Percentiles rank a stretch among this genome's conserved stretches.
Evolutionary conservation across 1,140 invertebrate genomes (phyloP).

Genomic region (Hyles euphorbiae): DNA sequence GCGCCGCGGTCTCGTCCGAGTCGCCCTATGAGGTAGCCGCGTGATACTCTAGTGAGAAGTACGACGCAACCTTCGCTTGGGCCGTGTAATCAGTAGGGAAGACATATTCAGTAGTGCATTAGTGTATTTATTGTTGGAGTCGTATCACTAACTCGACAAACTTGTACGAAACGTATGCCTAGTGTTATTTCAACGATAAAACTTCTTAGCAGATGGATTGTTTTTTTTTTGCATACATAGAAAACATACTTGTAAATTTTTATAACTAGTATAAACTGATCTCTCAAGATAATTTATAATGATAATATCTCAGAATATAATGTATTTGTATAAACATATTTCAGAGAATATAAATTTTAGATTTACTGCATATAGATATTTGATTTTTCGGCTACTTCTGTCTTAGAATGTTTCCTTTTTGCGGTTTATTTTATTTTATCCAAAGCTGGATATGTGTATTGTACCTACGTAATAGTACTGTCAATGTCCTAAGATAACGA

Average conservation of each 20-base stretch:
- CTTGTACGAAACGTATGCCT: conserved; percentile 42
- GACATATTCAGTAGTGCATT: conserved; percentile 57
- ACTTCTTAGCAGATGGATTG: conserved; percentile 39
- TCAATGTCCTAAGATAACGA: conserved; percentile 68
- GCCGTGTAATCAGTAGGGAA: conserved; percentile 57
- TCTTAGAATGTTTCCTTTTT: conserved; percentile 44
- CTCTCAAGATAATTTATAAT: conserved; percentile 73
- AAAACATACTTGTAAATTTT: conserved; percentile 71
- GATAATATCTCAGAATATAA: conserved; percentile 69
- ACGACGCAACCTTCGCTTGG: conserved; percentile 35
- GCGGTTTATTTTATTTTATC: conserved; percentile 54
- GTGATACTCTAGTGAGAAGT: too few relatives aligned
- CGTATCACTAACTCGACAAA: conserved; percentile 49
- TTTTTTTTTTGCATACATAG: conserved; percentile 49
- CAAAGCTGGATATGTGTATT: conserved; percentile 59
- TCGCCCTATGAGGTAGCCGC: not conserved
- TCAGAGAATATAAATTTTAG: conserved; percentile 62
- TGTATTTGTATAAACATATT: conserved; percentile 69
- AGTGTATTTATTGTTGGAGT: conserved; percentile 56
- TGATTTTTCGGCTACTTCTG: conserved; percentile 58
- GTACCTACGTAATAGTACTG: conserved; percentile 64
- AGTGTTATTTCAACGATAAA: conserved; percentile 50
- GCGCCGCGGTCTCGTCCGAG: not conserved
- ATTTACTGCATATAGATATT: conserved; percentile 57
- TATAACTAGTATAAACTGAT: conserved; percentile 73